Evolutionary conservation across 2,888 invertebrate species (phyloP).

Genomic region (Microctonus hyperodae): DNA sequence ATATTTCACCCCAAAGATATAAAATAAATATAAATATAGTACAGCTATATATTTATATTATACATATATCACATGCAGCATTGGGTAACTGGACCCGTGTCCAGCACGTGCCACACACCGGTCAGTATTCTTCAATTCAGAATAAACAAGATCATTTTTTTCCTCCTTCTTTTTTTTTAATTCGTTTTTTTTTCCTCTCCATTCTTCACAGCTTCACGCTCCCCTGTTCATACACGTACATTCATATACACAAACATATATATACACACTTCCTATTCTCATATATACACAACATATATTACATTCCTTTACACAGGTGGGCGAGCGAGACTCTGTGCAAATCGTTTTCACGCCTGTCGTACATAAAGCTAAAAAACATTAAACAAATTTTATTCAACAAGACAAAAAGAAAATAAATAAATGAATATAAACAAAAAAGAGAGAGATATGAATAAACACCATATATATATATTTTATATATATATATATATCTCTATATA

Average conservation of each 20-base stretch:
- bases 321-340: not conserved
- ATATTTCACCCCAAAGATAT: not conserved
- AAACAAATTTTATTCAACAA: not conserved
- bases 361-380: not conserved
- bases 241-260: constrained; percentile 21
- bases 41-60: not conserved
- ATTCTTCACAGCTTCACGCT: constrained; percentile 12
- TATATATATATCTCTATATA: not conserved
- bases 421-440: not conserved
- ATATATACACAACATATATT: no score
- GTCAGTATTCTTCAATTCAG: constrained; percentile 24
- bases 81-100: constrained; percentile 30
- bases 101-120: constrained; percentile 36
- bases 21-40: no score
- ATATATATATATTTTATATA: not conserved
- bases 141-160: constrained; percentile 1
- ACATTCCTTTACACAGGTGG: not conserved
- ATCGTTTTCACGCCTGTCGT: constrained; percentile 7
- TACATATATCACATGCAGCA: not conserved
- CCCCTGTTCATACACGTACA: constrained; percentile 31
- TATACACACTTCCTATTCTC: no score
- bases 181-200: constrained; percentile 21
- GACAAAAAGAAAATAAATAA: not conserved
- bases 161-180: constrained; percentile 11
- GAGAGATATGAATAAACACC: not conserved